Base-by-base conservation (phyloP, 2,888 invertebrate species). In the Tillus elongatus region DNA sequence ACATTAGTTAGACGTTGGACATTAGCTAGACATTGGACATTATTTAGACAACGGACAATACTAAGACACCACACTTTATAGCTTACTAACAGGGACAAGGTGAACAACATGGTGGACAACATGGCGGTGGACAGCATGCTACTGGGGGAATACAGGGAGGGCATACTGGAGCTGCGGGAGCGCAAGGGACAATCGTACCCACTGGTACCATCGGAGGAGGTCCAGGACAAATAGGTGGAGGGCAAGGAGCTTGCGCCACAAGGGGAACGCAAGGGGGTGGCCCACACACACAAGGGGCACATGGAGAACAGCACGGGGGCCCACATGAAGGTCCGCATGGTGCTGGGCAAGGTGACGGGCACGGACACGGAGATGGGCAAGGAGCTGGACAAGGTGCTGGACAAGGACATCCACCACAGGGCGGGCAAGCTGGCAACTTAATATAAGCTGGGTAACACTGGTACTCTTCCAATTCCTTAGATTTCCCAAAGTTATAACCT, bases 281-380 rank as follows among this genome's bases (percentile, higher is more conserved):
- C 1, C 8, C 11, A 8, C 35, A 30, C 11, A 35, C 28, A 11
- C 33, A 35, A n/a, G 38, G 40, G 16, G 31, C 11, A 15, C 35
- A 39, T 3, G 19, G 12, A 34, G 38, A 33, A 67, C 32, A 64
- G 67, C 44, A 69, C n/a, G n/a, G n/a, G 67, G 42, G 51, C 28
- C 37, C 33, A 34, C 42, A 42, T 6, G 48, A 44, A 34, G 35
- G 33, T 8, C 40, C 41, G 13, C 50, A 51, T 2, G 51, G 48
- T 11, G 33, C 39, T 15, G 48, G 49, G 15, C 45, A 39, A 32
- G 44, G 45, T 26, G 49, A 40, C n/a, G 41, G 27, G 15, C 49
- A 47, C 4, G 49, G 41, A n/a, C 40, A 11, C 33, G 37, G n/a
- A 13, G 32, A 30, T 24, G 34, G 8, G 13, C 31, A 31, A 10